phyloP scores from a whole-genome alignment of 2,888 invertebrate species.

The Neria commutata region DNA sequence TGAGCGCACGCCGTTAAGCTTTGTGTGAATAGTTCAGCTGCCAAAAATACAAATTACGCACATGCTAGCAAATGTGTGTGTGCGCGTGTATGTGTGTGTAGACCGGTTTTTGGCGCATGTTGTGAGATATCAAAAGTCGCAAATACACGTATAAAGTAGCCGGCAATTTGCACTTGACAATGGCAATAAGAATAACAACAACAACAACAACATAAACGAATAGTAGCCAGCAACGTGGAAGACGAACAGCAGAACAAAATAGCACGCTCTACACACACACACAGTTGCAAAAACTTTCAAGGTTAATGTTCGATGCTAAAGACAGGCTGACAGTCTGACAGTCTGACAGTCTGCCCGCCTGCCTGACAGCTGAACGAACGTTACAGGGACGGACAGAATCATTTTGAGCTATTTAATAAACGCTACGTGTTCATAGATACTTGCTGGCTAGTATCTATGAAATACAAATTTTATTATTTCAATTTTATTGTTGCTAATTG shows the following conservation, averaged over 20 bases:
- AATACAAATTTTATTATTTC: neutral
- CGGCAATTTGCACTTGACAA: slow-evolving; percentile 34
- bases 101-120: slow-evolving; percentile 8
- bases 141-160: too few species aligned
- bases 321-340: neutral
- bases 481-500: slow-evolving; percentile 16
- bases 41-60: too few species aligned
- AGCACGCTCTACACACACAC: slow-evolving; percentile 2
- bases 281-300: slow-evolving; percentile 36
- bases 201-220: neutral
- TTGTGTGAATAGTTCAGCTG: too few species aligned
- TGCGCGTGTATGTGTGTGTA: slow-evolving; percentile 17
- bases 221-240: neutral
- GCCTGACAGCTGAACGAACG: too few species aligned
- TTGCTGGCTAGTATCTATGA: neutral
- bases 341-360: too few species aligned
- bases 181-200: slow-evolving; percentile 3
- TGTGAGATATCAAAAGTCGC: too few species aligned
- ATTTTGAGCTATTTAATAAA: too few species aligned
- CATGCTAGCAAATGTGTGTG: neutral
- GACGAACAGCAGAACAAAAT: neutral
- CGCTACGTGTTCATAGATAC: slow-evolving; percentile 28
- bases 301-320: slow-evolving; percentile 34
- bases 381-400: too few species aligned
- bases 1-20: too few species aligned